These are phyloP conservation scores for Sternarchorhynchus goeldii DNA, from an alignment of 2,797 vertebrate species.

Conservation along the genomic window DNA sequence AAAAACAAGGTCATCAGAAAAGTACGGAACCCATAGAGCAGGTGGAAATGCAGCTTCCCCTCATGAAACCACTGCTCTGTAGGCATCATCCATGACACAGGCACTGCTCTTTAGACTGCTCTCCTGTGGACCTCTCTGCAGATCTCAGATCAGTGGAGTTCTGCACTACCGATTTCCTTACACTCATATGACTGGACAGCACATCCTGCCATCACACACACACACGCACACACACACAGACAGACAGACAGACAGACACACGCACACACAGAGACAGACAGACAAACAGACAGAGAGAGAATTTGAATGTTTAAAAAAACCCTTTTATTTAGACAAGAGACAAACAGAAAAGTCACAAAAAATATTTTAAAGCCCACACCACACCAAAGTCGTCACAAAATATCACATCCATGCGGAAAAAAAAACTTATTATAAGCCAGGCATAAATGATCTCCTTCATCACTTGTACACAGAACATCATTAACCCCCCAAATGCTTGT, in stretches of 20 bases:
- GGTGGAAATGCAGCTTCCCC: constrained; percentile 44
- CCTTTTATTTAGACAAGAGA: no score
- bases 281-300: no score
- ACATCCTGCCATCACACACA: constrained; percentile 24
- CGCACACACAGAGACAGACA: no score
- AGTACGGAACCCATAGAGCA: constrained; percentile 15
- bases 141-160: constrained; percentile 38
- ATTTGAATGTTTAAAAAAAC: no score
- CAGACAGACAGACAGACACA: not conserved
- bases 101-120: constrained; percentile 27
- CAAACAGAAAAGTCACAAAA: no score
- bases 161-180: constrained; percentile 18
- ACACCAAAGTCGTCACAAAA: no score
- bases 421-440: no score
- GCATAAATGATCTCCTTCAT: no score
- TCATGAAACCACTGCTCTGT: constrained; percentile 11
- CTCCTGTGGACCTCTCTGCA: constrained; percentile 38
- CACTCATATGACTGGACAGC: constrained; percentile 44
- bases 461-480: no score
- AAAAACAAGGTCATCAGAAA: not conserved
- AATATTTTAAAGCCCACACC: no score
- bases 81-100: constrained; percentile 35
- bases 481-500: no score
- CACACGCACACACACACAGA: not conserved
- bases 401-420: no score